Conservation (phyloP, 2,113 vertebrate species). For the Tursiops truncatus region DNA sequence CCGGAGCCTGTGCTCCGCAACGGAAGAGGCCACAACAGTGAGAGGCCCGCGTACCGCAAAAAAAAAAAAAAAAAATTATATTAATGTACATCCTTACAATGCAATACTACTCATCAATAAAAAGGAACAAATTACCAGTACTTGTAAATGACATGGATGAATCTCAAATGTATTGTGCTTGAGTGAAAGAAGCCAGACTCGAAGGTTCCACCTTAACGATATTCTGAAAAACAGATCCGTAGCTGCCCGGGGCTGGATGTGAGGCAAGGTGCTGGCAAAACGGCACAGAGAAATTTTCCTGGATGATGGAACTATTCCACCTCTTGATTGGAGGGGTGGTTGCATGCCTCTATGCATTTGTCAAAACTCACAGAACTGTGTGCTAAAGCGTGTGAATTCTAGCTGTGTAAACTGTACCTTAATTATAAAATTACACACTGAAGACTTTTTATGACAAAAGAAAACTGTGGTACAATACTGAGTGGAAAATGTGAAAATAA, state of each 20-base stretch:
- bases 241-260: background rate
- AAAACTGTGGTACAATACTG: background rate
- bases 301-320: background rate
- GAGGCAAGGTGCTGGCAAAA: background rate
- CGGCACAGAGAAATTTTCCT: background rate
- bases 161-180: no score
- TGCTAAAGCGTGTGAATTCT: background rate
- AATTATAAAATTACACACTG: background rate
- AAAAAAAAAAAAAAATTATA: no score
- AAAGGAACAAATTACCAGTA: background rate
- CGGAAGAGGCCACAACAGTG: background rate
- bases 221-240: background rate
- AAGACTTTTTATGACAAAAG: background rate
- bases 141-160: background rate
- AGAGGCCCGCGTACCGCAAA: background rate
- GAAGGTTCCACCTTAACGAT: background rate
- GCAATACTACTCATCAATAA: background rate
- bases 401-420: background rate
- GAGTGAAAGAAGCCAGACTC: background rate
- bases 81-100: rapidly evolving
- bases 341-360: background rate
- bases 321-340: background rate
- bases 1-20: background rate
- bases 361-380: background rate
- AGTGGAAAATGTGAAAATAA: background rate